Evolutionary conservation across 2,797 vertebrate genomes (phyloP).

Genomic region (Artibeus lituratus): DNA sequence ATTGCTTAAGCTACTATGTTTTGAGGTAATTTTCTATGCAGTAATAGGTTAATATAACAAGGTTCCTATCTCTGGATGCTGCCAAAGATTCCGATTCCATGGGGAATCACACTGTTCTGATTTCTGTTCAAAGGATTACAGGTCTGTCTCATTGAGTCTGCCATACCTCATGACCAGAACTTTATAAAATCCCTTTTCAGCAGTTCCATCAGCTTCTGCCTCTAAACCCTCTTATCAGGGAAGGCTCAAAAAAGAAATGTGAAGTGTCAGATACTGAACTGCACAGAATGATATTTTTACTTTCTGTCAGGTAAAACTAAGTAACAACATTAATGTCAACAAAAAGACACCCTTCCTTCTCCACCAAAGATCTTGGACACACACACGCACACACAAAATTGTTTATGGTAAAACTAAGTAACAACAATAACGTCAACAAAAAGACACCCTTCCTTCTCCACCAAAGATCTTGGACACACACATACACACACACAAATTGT

Average conservation of each 20-base stretch:
- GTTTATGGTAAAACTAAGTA: neutral
- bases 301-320: neutral
- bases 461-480: neutral
- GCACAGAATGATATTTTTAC: neutral
- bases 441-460: neutral
- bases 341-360: neutral
- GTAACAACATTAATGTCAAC: neutral
- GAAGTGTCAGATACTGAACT: neutral
- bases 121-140: neutral
- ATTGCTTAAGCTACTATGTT: neutral
- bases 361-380: neutral
- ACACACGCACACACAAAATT: too few relatives aligned
- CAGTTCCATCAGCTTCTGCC: neutral
- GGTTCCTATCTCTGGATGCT: neutral
- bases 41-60: neutral
- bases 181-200: conserved; percentile 24
- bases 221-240: neutral
- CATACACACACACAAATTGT: neutral
- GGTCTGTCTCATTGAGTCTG: neutral
- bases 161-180: neutral
- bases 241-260: neutral
- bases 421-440: neutral
- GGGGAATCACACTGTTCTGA: neutral
- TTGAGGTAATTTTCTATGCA: neutral
- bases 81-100: neutral